A percentile compares a stretch with the other conserved stretches of the same genome.
Evolutionary conservation across 2,113 vertebrate genomes (phyloP).

Genomic region (Galeopterus variegatus): DNA sequence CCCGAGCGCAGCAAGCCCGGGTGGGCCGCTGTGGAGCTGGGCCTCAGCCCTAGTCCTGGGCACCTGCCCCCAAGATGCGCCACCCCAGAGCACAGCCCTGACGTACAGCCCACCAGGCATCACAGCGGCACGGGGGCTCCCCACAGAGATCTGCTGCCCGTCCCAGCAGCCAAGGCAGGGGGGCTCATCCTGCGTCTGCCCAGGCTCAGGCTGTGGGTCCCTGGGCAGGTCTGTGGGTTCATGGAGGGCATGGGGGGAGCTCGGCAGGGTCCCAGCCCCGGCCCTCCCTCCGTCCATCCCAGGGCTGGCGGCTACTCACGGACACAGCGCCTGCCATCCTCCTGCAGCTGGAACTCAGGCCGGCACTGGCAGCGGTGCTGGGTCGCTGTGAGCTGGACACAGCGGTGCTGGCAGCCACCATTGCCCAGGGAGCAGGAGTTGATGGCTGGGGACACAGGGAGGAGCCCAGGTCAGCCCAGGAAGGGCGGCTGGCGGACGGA

Average conservation of each 20-base stretch:
- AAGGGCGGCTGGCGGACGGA: accelerated
- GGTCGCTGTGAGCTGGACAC: slow-evolving; percentile 91
- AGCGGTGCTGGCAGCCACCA: slow-evolving; percentile 96
- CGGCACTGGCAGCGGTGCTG: slow-evolving; percentile 94
- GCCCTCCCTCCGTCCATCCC: accelerated
- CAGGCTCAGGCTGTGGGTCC: accelerated
- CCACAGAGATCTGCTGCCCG: accelerated
- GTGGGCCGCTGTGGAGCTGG: background rate
- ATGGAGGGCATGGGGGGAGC: no score
- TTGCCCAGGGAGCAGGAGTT: slow-evolving; percentile 93
- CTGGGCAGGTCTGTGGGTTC: background rate
- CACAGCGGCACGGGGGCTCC: background rate
- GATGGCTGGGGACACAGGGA: slow-evolving; percentile 86
- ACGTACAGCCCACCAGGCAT: no score
- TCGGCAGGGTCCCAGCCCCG: no score
- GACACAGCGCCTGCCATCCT: slow-evolving; percentile 93
- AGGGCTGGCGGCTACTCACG: slow-evolving; percentile 79
- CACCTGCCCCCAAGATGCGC: background rate
- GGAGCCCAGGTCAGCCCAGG: background rate
- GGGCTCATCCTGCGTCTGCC: accelerated
- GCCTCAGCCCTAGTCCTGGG: background rate
- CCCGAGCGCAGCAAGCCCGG: accelerated
- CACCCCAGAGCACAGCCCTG: background rate
- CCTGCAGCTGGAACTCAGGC: slow-evolving; percentile 89
- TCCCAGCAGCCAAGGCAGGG: no score